Evolutionary conservation across 1,140 invertebrate species (phyloP), one percentile per base, ranked within the genome.

Genomic region (Apis florea): DNA sequence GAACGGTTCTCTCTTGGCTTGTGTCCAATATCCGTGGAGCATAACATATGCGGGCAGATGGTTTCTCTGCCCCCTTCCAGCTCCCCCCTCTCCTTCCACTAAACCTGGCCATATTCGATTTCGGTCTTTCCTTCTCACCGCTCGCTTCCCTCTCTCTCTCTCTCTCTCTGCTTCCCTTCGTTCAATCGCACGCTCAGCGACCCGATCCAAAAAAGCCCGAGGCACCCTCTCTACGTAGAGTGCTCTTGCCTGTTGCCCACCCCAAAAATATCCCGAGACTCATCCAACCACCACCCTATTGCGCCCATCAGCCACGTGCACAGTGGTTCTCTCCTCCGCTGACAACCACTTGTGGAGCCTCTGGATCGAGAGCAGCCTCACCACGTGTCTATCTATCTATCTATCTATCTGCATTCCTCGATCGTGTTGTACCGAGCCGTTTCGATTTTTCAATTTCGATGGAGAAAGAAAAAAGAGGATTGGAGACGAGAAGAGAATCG

Each of bases 41-140:
- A 90, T 91, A 91, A 91, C 90, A 87, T 91, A 91, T 91, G 89
- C 90, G 89, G 89, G 90, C 90, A 91, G 90, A 91, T 91, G 90
- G 90, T 91, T 90, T 88, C 86, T 90, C 86, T 90, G 85, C 79
- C 83, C 85, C 83, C 86, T 83, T 85, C 79, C 64, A 70, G 31
- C 31, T 67, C 40, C 64, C 68, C 56, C 73, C 78, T 56, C 78
- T 56, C 63, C 59, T 26, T 79, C 56, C 49, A 59, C 63, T 73
- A 67, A 64, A 58, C 83, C 68, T 56, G 69, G 58, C 78, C 79
- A 59, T 63, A 31, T 85, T 83, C 80, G 83, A 58, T 85, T 79
- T 81, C 75, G 64, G 47, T 78, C 17, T 70, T 31, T 64, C 71
- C 70, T 54, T 79, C 58, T 80, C 59, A 72, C 76, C 79, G 54